phyloP scores from a whole-genome alignment of 2,113 vertebrate species.

The Cavia porcellus region DNA sequence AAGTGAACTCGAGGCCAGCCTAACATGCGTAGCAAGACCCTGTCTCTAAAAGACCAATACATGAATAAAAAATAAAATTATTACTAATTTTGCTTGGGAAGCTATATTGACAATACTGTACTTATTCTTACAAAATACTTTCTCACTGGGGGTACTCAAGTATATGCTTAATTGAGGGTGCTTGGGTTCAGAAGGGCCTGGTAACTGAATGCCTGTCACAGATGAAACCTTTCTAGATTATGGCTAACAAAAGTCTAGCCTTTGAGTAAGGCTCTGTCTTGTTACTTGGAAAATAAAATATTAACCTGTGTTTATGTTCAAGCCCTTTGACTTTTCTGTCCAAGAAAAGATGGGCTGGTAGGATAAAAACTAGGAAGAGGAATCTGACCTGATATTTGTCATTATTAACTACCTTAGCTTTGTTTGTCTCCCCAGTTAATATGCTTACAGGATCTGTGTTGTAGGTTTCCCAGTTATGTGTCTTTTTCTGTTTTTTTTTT shows the following conservation, averaged over 20 bases:
- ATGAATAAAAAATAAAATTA: not conserved
- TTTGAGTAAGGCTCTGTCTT: slow-evolving; percentile 35
- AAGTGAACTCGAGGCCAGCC: too few species aligned
- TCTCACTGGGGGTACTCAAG: not conserved
- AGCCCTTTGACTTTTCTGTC: slow-evolving; percentile 36
- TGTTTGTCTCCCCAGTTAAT: not conserved
- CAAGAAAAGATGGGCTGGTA: not conserved
- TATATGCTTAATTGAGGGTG: not conserved
- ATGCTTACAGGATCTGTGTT: not conserved
- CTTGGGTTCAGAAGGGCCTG: not conserved
- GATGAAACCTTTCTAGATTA: not conserved
- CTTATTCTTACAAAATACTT: slow-evolving; percentile 26
- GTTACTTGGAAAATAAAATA: slow-evolving; percentile 32
- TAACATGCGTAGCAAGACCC: too few species aligned
- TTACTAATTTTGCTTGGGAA: not conserved
- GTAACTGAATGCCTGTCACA: not conserved
- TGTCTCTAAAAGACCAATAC: too few species aligned
- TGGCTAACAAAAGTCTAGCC: not conserved
- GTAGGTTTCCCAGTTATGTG: slow-evolving; percentile 43
- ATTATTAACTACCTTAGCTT: not conserved
- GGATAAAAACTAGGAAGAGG: not conserved
- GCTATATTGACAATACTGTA: not conserved
- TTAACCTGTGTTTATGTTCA: slow-evolving; percentile 47
- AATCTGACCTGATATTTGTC: not conserved
- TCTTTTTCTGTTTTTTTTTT: slow-evolving; percentile 56